Evolutionary conservation across 2,113 vertebrate species (phyloP), one percentile per base, ranked within the genome.

Genomic region (Pluvianellus socialis): DNA sequence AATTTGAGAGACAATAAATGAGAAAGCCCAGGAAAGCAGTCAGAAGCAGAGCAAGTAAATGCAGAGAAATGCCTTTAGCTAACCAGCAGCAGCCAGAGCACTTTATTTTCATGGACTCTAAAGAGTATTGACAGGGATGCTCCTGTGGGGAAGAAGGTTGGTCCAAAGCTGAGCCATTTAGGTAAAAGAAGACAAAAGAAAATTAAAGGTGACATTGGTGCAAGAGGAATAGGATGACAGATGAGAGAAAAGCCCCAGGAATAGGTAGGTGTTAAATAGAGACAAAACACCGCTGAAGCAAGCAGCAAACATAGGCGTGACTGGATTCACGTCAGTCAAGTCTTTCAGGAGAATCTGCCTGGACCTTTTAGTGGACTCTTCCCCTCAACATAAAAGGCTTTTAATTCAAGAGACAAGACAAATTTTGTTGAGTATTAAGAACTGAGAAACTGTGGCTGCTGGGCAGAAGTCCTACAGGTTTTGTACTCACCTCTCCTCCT

Each of bases 51-150:
- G 75, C 0, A 0, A 70, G 40, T 38, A 84, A 96, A 90, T 14
- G 42, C 75, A 90, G 79, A 94, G 42, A 93, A 95, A 94, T n/a
- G 92, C 92, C 86, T 88, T 91, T 32, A 92, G 94, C 94, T 92
- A 77, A 84, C 67, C 92, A 94, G 75, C 59, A 88, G 76, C 82
- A 94, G 82, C 72, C 76, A 91, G 52, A 90, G 47, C 52, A 81
- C 65, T 92, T 93, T 58, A 75, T 92, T 96, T 96, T 81, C 88
- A 82, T 10, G 45, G 50, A 83, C 58, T 62, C 56, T 95, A 52
- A 75, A 90, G 71, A 82, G 33, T 92, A 94, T 67, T 88, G 96
- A 93, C 96, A 95, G 59, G 59, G 67, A 82, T 93, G 79, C 75
- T 93, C 72, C 94, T 86, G 59, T 88, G 86, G 61, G 75, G 55